Percentiles rank a stretch among this genome's conserved stretches.
phyloP scores from a whole-genome alignment of 2,797 vertebrate genomes.

The Silurus lanzhouensis region DNA sequence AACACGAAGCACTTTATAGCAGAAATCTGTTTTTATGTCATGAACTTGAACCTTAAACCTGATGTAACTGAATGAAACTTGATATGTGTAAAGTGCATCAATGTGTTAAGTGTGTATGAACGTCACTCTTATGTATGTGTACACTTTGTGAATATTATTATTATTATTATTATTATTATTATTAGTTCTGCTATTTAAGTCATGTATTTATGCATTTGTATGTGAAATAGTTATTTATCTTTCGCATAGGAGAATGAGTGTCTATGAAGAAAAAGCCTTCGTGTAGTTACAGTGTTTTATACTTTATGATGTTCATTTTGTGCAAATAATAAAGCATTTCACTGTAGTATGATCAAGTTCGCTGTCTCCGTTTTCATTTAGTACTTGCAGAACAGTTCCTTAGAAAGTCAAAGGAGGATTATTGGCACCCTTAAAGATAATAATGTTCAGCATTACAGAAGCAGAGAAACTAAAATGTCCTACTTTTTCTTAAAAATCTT shows the following conservation, averaged over 20 bases:
- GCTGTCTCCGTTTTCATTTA: constrained; percentile 28
- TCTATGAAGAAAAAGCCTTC: constrained; percentile 39
- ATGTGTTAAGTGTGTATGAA: constrained; percentile 64
- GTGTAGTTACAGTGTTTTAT: constrained; percentile 65
- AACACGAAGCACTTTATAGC: constrained; percentile 75
- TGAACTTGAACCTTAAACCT: constrained; percentile 63
- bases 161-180: constrained; percentile 39
- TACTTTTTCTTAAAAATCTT: not conserved
- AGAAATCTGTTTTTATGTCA: constrained; percentile 50
- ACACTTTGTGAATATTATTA: constrained; percentile 62
- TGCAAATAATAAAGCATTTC: constrained; percentile 74
- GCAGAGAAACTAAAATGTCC: not conserved
- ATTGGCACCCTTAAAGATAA: not conserved
- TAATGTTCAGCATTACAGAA: not conserved
- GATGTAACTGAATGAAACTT: constrained; percentile 58
- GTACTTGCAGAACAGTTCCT: not conserved
- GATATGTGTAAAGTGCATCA: constrained; percentile 60
- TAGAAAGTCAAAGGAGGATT: not conserved
- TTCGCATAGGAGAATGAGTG: constrained; percentile 34
- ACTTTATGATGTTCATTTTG: constrained; percentile 61
- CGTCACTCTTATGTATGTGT: constrained; percentile 56
- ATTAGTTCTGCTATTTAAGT: constrained; percentile 71
- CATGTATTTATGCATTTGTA: constrained; percentile 71
- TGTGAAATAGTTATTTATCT: constrained; percentile 74
- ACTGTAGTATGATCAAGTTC: constrained; percentile 56